Evolutionary conservation across 1,140 invertebrate genomes (phyloP).

Genomic region (Neodiprion virginianus): DNA sequence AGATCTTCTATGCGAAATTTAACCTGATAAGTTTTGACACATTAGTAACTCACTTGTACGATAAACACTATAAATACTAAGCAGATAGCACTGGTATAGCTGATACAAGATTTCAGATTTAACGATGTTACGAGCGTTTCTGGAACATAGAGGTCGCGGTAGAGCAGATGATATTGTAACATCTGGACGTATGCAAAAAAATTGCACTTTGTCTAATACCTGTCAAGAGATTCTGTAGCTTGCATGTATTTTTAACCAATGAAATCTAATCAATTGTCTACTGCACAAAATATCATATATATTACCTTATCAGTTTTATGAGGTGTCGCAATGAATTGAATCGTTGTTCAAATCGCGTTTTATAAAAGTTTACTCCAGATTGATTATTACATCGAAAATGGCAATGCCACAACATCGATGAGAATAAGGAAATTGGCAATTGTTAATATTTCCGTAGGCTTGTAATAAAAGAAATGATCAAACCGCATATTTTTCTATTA

Average conservation of each 20-base stretch:
- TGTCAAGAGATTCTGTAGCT: too few relatives aligned
- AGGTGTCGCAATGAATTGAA: slow-evolving; percentile 44
- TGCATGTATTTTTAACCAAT: slow-evolving; percentile 29
- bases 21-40: not conserved
- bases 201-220: not conserved
- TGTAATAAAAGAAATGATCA: slow-evolving; percentile 35
- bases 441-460: slow-evolving; percentile 35
- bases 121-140: not conserved
- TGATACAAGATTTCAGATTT: not conserved
- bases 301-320: slow-evolving; percentile 48
- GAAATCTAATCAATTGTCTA: slow-evolving; percentile 56
- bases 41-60: not conserved
- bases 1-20: not conserved
- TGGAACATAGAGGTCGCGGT: not conserved
- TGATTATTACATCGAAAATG: not conserved
- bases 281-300: slow-evolving; percentile 62
- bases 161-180: not conserved
- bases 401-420: slow-evolving; percentile 51
- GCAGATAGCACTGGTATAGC: not conserved
- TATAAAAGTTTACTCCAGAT: slow-evolving; percentile 59
- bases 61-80: not conserved
- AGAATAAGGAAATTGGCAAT: slow-evolving; percentile 48
- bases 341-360: slow-evolving; percentile 55
- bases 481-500: slow-evolving; percentile 77
- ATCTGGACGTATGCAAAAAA: not conserved